Base-by-base conservation (phyloP, 2,888 invertebrate genomes). In the Ophion slaviceki region DNA sequence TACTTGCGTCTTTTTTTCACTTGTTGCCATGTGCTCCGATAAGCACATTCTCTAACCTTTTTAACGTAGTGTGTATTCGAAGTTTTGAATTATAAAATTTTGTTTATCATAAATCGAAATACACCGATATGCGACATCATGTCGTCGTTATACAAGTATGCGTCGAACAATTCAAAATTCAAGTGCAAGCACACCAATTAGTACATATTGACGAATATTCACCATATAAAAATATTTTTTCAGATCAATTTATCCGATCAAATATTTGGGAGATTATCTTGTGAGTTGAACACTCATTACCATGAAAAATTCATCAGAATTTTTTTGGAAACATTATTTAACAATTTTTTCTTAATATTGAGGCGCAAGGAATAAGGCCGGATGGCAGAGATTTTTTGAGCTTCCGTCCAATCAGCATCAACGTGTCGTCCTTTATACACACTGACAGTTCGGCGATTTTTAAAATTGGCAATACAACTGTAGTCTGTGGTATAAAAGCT, bases 401-500 rank as follows among this genome's bases (percentile, higher is more conserved):
- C 91, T 97, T 96, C 90, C 95, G 98, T 72, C 96, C 96, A 32
- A 95, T 96, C 75, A 94, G 95, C 40, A 93, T 97, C 8, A 96
- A 96, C 91, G 94, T 96, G 28, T 95, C 95, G 75, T 95, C 96
- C 0, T 95, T 96, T 77, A 94, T 94, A 47, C 95, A 96, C 67
- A 96, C 97, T 0, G 97, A 97, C 92, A 96, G 97, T 68, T 97
- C 97, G 3, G 96, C 97, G 3, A 95, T 97, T 64, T 96, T 96
- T 0, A 97, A 97, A 95, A 95, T 98, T 90, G 98, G 98, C 28
- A 97, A 97, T 90, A 98, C 98, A 1, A 96, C 96, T 68, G 96
- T 98, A 61, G 95, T 98, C 71, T 98, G 98, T 94, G 98, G 98
- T 7, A 96, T 98, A 80, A 97, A 98, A 95, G 96, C 97, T 89